phyloP scores from a whole-genome alignment of 2,797 vertebrate genomes.

The Poeciliopsis turneri region DNA sequence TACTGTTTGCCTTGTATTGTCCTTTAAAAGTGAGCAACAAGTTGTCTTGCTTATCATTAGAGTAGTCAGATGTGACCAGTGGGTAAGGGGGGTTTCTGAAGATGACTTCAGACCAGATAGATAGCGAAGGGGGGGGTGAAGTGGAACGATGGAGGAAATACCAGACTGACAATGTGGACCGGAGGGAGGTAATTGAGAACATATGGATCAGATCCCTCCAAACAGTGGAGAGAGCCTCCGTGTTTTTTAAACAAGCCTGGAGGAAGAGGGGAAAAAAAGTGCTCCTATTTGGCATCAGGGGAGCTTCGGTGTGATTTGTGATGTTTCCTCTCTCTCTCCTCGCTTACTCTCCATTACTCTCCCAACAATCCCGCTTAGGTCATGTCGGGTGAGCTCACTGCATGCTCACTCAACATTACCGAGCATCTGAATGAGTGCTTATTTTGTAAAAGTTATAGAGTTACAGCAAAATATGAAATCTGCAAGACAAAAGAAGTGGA shows the following conservation, averaged over 20 bases:
- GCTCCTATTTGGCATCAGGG: conserved; percentile 58
- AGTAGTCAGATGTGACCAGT: conserved; percentile 33
- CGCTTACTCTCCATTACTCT: conserved; percentile 47
- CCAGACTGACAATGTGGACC: conserved; percentile 83
- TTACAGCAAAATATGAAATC: conserved; percentile 12
- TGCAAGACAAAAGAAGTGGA: conserved; percentile 12
- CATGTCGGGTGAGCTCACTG: conserved; percentile 64
- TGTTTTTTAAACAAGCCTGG: conserved; percentile 37
- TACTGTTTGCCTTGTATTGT: neutral
- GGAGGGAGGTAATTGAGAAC: conserved; percentile 83
- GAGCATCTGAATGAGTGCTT: conserved; percentile 9
- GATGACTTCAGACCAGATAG: conserved; percentile 49
- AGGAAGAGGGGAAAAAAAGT: conserved; percentile 36
- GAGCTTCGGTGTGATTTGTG: conserved; percentile 54
- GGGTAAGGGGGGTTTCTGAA: conserved; percentile 26
- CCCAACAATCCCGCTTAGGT: conserved; percentile 38
- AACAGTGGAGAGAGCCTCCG: conserved; percentile 35
- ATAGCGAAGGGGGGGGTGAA: conserved; percentile 29
- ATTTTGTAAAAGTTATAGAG: conserved; percentile 26
- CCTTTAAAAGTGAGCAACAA: neutral
- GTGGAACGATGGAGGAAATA: conserved; percentile 78
- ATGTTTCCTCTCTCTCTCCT: conserved; percentile 49
- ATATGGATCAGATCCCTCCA: conserved; percentile 77
- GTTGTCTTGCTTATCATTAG: conserved; percentile 20
- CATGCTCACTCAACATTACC: conserved; percentile 40